Evolutionary conservation across 2,797 vertebrate species (phyloP).

Genomic region (Hippoglossus hippoglossus): DNA sequence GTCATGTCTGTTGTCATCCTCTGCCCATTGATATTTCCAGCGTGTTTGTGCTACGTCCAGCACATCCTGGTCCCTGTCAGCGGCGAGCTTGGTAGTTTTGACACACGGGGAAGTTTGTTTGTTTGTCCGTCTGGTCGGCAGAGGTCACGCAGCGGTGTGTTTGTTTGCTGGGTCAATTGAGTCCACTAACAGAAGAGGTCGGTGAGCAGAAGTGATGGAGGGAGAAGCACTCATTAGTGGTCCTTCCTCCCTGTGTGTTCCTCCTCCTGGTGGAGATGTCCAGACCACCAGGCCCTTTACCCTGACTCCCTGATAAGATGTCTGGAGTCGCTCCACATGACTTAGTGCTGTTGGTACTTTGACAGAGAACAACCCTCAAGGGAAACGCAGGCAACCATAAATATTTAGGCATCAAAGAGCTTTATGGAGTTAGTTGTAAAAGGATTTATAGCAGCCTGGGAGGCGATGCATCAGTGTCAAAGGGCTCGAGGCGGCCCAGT

Average conservation of each 20-base stretch:
- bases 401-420: constrained; percentile 88
- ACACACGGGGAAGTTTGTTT: constrained; percentile 77
- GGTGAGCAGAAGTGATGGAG: constrained; percentile 44
- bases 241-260: constrained; percentile 72
- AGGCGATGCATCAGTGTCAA: constrained; percentile 78
- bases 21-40: constrained; percentile 59
- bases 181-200: constrained; percentile 63
- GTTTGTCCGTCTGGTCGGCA: constrained; percentile 79
- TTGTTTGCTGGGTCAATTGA: constrained; percentile 80
- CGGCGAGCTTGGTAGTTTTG: constrained; percentile 44
- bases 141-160: constrained; percentile 73
- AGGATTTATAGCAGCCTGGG: constrained; percentile 83
- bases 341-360: constrained; percentile 78
- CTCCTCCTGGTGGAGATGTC: constrained; percentile 51
- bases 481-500: constrained; percentile 62
- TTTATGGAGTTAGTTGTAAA: constrained; percentile 88
- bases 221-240: constrained; percentile 61
- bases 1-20: constrained; percentile 42
- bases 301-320: constrained; percentile 79
- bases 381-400: constrained; percentile 85
- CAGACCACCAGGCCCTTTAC: constrained; percentile 78
- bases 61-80: constrained; percentile 45
- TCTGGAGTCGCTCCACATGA: constrained; percentile 82
- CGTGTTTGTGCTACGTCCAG: constrained; percentile 61
- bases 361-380: constrained; percentile 84